Conservation (phyloP, 2,888 invertebrate species). For the Blastobasis lacticolella region DNA sequence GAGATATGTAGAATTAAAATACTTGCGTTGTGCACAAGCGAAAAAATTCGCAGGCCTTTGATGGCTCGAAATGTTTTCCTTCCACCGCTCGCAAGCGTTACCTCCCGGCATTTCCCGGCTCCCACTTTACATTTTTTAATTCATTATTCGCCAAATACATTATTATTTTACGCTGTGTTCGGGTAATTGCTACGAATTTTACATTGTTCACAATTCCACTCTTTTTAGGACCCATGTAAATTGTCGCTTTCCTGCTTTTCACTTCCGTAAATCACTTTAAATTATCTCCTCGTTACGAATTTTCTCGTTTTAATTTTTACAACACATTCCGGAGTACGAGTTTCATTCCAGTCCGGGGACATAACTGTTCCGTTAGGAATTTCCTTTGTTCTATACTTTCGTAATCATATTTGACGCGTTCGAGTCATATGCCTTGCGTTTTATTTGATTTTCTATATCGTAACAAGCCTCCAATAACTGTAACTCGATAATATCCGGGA, state of each 20-base stretch:
- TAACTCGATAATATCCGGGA: slow-evolving; percentile 30
- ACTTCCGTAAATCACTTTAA: slow-evolving; percentile 6
- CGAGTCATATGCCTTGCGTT: slow-evolving; percentile 19
- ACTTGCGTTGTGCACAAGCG: too few species aligned
- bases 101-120: slow-evolving; percentile 26
- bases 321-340: slow-evolving; percentile 3
- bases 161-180: slow-evolving; percentile 30
- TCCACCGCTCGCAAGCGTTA: slow-evolving; percentile 19
- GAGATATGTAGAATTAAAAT: too few species aligned
- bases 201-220: slow-evolving; percentile 12
- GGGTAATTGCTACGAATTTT: slow-evolving; percentile 26
- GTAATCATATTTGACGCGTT: slow-evolving; percentile 21
- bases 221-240: slow-evolving; percentile 3
- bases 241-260: slow-evolving; percentile 4
- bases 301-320: slow-evolving; percentile 4
- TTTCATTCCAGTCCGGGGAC: too few species aligned
- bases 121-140: slow-evolving; percentile 34
- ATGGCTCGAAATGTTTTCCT: slow-evolving; percentile 29
- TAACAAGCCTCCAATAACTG: slow-evolving; percentile 31
- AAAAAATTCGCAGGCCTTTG: background rate
- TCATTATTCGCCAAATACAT: slow-evolving; percentile 26
- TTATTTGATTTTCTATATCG: slow-evolving; percentile 30
- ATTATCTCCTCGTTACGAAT: slow-evolving; percentile 3
- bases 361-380: too few species aligned
- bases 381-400: too few species aligned